Evolutionary conservation across 2,888 invertebrate species (phyloP), one percentile per base, ranked within the genome.

Genomic region (Caenorhabditis angaria): DNA sequence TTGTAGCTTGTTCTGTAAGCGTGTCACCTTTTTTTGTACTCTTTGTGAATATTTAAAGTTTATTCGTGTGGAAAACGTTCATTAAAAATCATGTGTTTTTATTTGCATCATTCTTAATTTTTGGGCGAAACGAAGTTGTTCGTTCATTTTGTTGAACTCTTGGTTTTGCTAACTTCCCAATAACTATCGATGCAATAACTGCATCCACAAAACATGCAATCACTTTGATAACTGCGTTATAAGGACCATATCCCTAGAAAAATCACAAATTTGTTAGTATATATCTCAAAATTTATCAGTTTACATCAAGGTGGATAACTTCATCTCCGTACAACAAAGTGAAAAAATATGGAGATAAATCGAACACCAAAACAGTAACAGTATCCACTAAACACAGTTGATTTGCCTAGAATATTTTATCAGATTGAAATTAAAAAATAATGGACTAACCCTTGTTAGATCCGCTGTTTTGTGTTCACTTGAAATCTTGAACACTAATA

Each of bases 241-340:
- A 50, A 8, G 50, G 50, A 24, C 50, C 50, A 22, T 24, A 50
- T 22, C 50, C 50, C 50, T 50, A 22, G 4, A 24, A 22, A 22
- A 22, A 22, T 20, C n/a, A n/a, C n/a, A 22, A 8, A 18, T 6
- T 24, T 50, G 48, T 10, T 48, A 48, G 4, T 4, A 48, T 48
- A 48, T n/a, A 4, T n/a, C 4, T 4, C n/a, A n/a, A n/a, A n/a
- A n/a, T 18, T 20, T 3, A 6, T 22, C n/a, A 24, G 22, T 22
- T 50, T 50, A 50, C 50, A 50, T 50, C 50, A 22, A 50, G 50
- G 22, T 50, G 50, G 22, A 50, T 50, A 22, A 50, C 50, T 24
- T 50, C 24, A 50, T 50, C 50, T 4, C 50, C 50, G 22, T 24
- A 50, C 2, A 24, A n/a, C 22, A 50, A 24, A 18, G 22, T 50